Conservation (phyloP, 2,888 invertebrate species). For the Athripsodes cinereus region DNA sequence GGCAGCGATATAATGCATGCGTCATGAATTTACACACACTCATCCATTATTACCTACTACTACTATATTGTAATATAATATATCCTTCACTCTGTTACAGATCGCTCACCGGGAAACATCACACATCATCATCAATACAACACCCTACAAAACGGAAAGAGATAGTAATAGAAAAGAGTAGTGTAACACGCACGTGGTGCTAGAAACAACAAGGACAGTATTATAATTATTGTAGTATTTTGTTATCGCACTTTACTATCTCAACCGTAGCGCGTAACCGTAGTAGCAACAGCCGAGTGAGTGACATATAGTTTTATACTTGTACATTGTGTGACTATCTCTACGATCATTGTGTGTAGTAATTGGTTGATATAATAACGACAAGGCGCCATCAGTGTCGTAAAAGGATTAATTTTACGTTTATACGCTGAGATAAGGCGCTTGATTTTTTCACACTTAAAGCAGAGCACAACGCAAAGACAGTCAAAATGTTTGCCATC, state of each 20-base stretch:
- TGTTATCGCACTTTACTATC: too few relatives aligned
- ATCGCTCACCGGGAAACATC: conserved; percentile 23
- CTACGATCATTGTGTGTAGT: too few relatives aligned
- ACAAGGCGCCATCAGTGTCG: conserved; percentile 3
- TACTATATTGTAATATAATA: conserved; percentile 16
- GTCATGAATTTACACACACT: conserved; percentile 1
- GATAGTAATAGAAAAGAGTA: neutral
- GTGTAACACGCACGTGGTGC: neutral
- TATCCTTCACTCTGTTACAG: conserved; percentile 27
- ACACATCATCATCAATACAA: neutral
- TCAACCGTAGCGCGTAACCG: too few relatives aligned
- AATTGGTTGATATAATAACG: too few relatives aligned
- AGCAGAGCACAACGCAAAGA: neutral
- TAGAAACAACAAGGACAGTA: neutral
- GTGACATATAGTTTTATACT: too few relatives aligned
- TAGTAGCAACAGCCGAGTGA: too few relatives aligned
- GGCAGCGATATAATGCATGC: neutral
- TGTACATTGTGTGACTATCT: too few relatives aligned
- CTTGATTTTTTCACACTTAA: conserved; percentile 29
- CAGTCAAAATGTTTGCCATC: conserved; percentile 79
- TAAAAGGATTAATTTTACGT: conserved; percentile 7
- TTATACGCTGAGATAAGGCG: conserved; percentile 29
- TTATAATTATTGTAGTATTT: too few relatives aligned
- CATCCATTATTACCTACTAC: conserved; percentile 7
- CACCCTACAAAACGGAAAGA: conserved; percentile 3